A percentile compares a stretch with the other conserved stretches of the same genome.
phyloP scores from a whole-genome alignment of 2,113 vertebrate species.

The Edolisoma coerulescens region DNA sequence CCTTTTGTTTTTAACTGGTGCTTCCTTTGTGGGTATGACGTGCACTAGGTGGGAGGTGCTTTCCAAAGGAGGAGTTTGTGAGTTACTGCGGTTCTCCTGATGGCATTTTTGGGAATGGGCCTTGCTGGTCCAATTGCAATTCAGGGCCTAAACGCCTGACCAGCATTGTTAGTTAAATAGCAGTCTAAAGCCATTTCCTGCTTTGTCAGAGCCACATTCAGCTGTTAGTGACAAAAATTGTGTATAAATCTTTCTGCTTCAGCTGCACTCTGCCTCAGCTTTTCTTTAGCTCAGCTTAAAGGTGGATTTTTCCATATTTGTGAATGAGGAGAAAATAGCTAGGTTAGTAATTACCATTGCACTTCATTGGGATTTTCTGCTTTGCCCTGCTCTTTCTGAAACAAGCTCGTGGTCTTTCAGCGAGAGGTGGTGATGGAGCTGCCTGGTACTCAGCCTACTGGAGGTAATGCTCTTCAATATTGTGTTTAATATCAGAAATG shows the following conservation, averaged over 20 bases:
- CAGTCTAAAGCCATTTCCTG: background rate
- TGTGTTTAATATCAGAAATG: background rate
- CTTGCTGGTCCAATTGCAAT: rapidly evolving
- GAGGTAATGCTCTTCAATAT: background rate
- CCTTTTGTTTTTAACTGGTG: background rate
- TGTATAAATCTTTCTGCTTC: background rate
- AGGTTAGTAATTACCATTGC: background rate
- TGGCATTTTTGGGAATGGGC: background rate
- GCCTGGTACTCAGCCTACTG: background rate
- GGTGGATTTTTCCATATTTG: background rate
- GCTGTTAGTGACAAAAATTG: background rate
- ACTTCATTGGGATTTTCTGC: background rate
- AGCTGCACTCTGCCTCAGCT: background rate
- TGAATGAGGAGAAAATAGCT: background rate
- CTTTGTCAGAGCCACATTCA: background rate
- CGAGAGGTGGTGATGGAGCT: background rate
- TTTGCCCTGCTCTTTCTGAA: background rate
- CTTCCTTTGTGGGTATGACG: background rate
- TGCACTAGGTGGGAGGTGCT: background rate
- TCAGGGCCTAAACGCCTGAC: background rate
- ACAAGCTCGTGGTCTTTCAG: background rate
- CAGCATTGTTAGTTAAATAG: background rate
- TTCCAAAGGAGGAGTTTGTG: background rate
- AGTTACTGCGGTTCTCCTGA: background rate
- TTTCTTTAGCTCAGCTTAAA: background rate